These are phyloP conservation scores for Tragulus kanchil DNA, from an alignment of 2,113 vertebrate genomes.

Conservation along the genomic window DNA sequence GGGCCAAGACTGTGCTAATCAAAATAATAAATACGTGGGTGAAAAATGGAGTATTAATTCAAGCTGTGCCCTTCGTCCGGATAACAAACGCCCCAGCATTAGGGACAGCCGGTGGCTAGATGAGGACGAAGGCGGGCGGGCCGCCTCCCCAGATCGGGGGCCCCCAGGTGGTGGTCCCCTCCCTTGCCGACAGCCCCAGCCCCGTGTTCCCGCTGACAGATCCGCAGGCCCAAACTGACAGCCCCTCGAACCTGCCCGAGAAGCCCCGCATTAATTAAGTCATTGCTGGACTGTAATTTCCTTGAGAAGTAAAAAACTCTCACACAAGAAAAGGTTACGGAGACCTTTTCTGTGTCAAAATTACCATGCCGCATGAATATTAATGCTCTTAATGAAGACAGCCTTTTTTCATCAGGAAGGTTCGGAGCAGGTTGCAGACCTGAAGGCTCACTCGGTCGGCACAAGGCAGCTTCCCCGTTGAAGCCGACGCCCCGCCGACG, in stretches of 20 bases:
- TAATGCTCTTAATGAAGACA: slow-evolving; percentile 99
- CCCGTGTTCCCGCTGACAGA: slow-evolving; percentile 91
- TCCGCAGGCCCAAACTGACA: slow-evolving; percentile 97
- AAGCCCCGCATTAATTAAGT: slow-evolving; percentile 99
- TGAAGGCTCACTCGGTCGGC: slow-evolving; percentile 93
- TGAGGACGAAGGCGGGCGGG: slow-evolving; percentile 82
- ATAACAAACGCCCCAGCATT: slow-evolving; percentile 85
- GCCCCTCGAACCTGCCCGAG: slow-evolving; percentile 94
- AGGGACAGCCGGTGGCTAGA: slow-evolving; percentile 81
- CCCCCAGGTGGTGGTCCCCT: slow-evolving; percentile 57
- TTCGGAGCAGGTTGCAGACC: slow-evolving; percentile 97
- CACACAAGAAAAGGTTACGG: slow-evolving; percentile 99
- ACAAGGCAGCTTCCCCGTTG: slow-evolving; percentile 89
- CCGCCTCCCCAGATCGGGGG: slow-evolving; percentile 20
- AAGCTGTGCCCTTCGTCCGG: slow-evolving; percentile 82
- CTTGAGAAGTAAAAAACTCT: slow-evolving; percentile 99
- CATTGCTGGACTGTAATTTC: slow-evolving; percentile 99
- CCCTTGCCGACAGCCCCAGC: slow-evolving; percentile 89
- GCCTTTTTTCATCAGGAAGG: slow-evolving; percentile 99
- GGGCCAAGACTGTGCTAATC: slow-evolving; percentile 53
- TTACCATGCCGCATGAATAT: slow-evolving; percentile 99
- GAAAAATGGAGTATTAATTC: slow-evolving; percentile 83
- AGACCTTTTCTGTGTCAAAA: slow-evolving; percentile 99
- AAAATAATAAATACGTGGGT: slow-evolving; percentile 81
- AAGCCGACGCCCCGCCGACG: slow-evolving; percentile 90